Conservation (phyloP, 2,888 invertebrate species). For the Leptogaster cylindrica region DNA sequence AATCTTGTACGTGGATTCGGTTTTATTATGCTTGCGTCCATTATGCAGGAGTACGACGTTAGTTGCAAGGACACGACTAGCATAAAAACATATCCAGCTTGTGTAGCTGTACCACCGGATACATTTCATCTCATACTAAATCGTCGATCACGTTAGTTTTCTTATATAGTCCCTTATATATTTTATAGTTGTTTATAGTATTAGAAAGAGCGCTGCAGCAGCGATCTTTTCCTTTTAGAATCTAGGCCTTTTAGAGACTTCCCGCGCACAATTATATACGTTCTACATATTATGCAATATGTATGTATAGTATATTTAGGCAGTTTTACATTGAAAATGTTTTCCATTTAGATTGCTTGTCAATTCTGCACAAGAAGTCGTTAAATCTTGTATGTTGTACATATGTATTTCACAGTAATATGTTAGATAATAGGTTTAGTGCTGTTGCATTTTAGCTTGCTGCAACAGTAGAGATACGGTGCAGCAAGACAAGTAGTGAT, state of each 20-base stretch:
- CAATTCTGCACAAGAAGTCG: constrained; percentile 36
- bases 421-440: not conserved
- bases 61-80: constrained; percentile 64
- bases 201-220: constrained; percentile 18
- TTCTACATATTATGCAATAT: not conserved
- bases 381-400: constrained; percentile 45
- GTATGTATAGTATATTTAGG: not conserved
- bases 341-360: not conserved
- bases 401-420: constrained; percentile 37
- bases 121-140: constrained; percentile 69
- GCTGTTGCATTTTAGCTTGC: not conserved
- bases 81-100: constrained; percentile 69
- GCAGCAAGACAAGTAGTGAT: not conserved
- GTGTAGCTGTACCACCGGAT: constrained; percentile 75
- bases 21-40: constrained; percentile 72
- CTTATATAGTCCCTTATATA: not conserved
- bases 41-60: constrained; percentile 73
- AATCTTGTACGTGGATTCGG: constrained; percentile 76
- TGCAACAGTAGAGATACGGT: not conserved
- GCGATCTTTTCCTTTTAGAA: constrained; percentile 9
- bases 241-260: constrained; percentile 18
- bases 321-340: not conserved
- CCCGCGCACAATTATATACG: constrained; percentile 3
- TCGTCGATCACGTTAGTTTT: constrained; percentile 58
- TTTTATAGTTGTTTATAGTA: constrained; percentile 16